Base-by-base conservation (phyloP, 1,140 invertebrate species). In the Lucilia sericata region DNA sequence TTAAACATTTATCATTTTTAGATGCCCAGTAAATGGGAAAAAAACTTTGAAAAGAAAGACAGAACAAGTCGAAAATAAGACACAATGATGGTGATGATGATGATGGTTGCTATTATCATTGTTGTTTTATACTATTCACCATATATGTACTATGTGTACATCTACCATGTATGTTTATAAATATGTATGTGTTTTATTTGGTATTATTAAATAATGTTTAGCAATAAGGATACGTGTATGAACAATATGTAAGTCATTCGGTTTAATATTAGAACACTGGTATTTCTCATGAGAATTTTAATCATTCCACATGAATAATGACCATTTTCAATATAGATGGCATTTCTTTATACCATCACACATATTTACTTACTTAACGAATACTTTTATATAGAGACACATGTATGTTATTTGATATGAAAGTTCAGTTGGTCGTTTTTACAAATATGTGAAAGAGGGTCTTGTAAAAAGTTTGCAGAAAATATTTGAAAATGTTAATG, bases 301-400 rank as follows among this genome's bases (percentile, higher is more conserved):
- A 84, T 84, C 83, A 84, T 84, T 84, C 83, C 83, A 78, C 21
- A 84, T 84, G 83, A 84, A 74, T 84, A 84, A 84, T 84, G 83
- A 84, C 83, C 74, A 36, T 34, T 25, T 80, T 75, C 83, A 42
- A 42, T 34, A 76, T 34, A 65, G 34, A 51, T 80, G 76, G 76
- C 76, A 74, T 74, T 83, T 42, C 30, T 19, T 74, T 75, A 70
- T 70, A 70, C n/a, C 65, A 21, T 25, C 4, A 30, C 25, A 30
- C 25, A 30, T 30, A 30, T 30, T 30, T n/a, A 70, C 65, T 21
- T 5, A 70, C n/a, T 21, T 12, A 25, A 19, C 42, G 10, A 42
- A 42, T 5, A 42, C 42, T 42, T 42, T 42, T n/a, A 70, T 10
- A 70, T n/a, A 25, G 7, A 70, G 7, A 70, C 65, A 70, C 3